Evolutionary conservation across 1,140 invertebrate species (phyloP).

Genomic region (Drosophila bocqueti): DNA sequence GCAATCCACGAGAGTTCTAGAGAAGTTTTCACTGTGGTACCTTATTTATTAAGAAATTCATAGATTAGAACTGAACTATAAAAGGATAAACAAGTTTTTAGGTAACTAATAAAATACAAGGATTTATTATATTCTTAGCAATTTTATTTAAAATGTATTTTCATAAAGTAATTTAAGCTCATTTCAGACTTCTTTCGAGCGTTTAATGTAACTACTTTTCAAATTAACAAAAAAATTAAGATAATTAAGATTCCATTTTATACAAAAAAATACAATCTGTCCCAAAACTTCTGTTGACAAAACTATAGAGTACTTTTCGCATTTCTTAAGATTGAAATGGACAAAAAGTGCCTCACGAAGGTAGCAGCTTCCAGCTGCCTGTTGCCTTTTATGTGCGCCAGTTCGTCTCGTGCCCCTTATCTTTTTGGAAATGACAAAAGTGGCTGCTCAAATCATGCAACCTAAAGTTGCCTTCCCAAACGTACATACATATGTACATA

Average conservation of each 20-base stretch:
- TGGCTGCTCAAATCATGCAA: slow-evolving; percentile 49
- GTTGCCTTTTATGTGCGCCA: slow-evolving; percentile 29
- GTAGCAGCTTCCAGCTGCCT: slow-evolving; percentile 23
- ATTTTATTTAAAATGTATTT: neutral
- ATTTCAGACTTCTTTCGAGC: neutral
- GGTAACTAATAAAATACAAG: neutral
- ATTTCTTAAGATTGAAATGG: slow-evolving; percentile 28
- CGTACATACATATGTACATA: no score
- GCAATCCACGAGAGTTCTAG: slow-evolving; percentile 12
- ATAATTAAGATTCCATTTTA: neutral
- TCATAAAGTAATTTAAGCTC: neutral
- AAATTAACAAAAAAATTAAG: neutral
- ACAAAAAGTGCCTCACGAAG: slow-evolving; percentile 37
- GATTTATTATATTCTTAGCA: neutral
- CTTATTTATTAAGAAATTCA: slow-evolving; percentile 9
- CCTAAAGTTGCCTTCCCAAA: neutral
- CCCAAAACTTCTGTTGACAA: neutral
- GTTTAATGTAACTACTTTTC: neutral
- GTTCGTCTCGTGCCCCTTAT: slow-evolving; percentile 47
- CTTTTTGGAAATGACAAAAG: slow-evolving; percentile 55
- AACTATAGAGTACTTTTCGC: slow-evolving; percentile 15
- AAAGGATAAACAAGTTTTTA: neutral
- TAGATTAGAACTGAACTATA: neutral
- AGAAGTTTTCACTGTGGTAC: slow-evolving; percentile 16
- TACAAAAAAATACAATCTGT: neutral